Base-by-base conservation (phyloP, 2,113 vertebrate genomes). In the Speoplatyrhinus poulsoni region DNA sequence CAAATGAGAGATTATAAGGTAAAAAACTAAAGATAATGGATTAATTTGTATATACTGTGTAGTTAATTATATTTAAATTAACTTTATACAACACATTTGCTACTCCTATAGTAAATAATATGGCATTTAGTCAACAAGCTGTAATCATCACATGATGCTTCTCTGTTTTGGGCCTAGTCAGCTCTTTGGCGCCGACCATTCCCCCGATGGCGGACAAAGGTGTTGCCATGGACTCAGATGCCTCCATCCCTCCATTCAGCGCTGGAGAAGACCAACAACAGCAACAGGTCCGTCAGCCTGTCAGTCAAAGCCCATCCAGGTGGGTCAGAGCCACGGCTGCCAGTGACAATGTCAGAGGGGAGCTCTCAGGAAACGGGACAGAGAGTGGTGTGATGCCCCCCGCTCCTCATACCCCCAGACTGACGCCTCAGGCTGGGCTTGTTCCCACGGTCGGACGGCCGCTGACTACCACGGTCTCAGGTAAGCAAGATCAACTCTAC, bases 141-240 rank as follows among this genome's bases (percentile, higher is more conserved):
- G 11, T 12, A 52, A 9, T 52, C 50, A 53, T 13, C 8, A 8
- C 52, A 9, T 46, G 46, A 33, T 33, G 12, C 6, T 6, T 63
- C 1, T 60, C 64, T 4, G 3, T 61, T 52, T 46, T 16, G 89
- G 89, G 79, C 57, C 76, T 85, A 64, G 62, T 19, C 73, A 78
- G 46, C 68, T 56, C 64, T 55, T 17, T 52, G 17, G 58, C 69
- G n/a, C 15, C 75, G 19, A 52, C 59, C 59, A 12, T 61, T 63
- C 70, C 75, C 46, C 50, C 54, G 36, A 0, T 17, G 5, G 0
- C 59, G 16, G 12, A 48, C 6, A 59, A 6, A 6, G 57, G 16
- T 73, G 67, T 65, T 16, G 32, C 56, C 46, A 73, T 54, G 60
- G 48, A 19, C 26, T 72, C 73, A 16, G 36, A 46, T 36, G 62